Evolutionary conservation across 2,113 vertebrate species (phyloP).

Genomic region (Sakesphorus luctuosus): DNA sequence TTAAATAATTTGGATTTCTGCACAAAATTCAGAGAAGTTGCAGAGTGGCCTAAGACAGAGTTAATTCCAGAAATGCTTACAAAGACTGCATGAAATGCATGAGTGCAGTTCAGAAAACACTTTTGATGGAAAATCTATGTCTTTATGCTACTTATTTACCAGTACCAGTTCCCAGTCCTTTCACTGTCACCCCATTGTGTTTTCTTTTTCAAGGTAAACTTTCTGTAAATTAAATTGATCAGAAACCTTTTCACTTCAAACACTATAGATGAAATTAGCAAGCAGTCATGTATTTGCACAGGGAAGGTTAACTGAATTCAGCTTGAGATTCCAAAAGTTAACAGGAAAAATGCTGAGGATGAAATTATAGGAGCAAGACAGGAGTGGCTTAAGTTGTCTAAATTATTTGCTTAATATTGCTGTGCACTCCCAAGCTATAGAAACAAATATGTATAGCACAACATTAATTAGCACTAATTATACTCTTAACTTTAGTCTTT

Average conservation of each 20-base stretch:
- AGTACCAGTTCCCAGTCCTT: background rate
- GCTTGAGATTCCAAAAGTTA: background rate
- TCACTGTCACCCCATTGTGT: background rate
- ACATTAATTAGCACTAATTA: conserved; percentile 29
- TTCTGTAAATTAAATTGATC: background rate
- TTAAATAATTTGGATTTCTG: background rate
- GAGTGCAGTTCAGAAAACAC: background rate
- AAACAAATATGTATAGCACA: conserved; percentile 21
- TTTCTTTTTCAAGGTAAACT: background rate
- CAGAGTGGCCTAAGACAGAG: background rate
- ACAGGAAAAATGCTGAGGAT: background rate
- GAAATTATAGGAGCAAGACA: background rate
- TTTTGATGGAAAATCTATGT: background rate
- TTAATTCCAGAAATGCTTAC: background rate
- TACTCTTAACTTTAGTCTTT: background rate
- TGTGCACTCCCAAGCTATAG: conserved; percentile 22
- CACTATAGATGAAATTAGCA: background rate
- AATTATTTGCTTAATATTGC: background rate
- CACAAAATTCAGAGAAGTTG: background rate
- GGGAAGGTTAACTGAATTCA: background rate
- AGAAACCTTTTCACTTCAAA: background rate
- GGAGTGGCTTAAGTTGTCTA: background rate
- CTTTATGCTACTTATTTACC: background rate
- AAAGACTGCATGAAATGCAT: background rate
- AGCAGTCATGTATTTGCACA: background rate